Evolutionary conservation across 2,888 invertebrate genomes (phyloP), one percentile per base, ranked within the genome.

Genomic region (Drosophila flavopinicola): DNA sequence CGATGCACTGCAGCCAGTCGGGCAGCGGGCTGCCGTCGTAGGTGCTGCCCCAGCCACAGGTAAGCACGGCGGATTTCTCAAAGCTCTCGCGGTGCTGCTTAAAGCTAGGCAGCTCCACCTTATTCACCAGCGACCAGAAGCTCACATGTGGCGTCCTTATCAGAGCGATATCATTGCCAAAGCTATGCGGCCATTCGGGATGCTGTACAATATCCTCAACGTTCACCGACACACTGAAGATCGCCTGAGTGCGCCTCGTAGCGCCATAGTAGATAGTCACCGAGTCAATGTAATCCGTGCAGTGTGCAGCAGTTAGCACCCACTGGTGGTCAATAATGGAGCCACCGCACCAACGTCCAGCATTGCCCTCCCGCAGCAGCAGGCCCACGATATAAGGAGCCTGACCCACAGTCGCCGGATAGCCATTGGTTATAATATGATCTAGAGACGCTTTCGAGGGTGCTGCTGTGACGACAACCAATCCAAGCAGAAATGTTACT

Each of bases 21-120:
- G 92, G 90, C 13, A 91, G 72, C 6, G 90, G 6, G 1, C 71
- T 89, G 37, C 77, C 73, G 35, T 80, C 87, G 24, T 59, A 69
- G 20, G 71, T 79, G 24, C 59, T 66, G 10, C 89, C 89, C 88
- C 88, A 89, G 37, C 89, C 89, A 3, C 85, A 82, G 0, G 78
- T 77, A 6, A 65, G 42, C 4, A 58, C 65, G 38, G 32, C 1
- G 1, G 30, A 2, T 0, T 39, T 6, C 20, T 45, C 63, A 20
- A 44, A 77, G 15, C 4, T 49, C 6, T 42, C 49, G 23, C 27
- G 39, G 1, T 24, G 59, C n/a, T 66, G 51, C 0, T 10, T 17
- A 3, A 69, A 3, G 0, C 49, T 1, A 1, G 75, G 75, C 58
- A 80, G 13, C 15, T 23, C 29, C 24, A 70, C 53, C 25, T 60